These are phyloP conservation scores for Potamilus streckersoni DNA, from an alignment of 1,140 invertebrate genomes.

Conservation along the genomic window DNA sequence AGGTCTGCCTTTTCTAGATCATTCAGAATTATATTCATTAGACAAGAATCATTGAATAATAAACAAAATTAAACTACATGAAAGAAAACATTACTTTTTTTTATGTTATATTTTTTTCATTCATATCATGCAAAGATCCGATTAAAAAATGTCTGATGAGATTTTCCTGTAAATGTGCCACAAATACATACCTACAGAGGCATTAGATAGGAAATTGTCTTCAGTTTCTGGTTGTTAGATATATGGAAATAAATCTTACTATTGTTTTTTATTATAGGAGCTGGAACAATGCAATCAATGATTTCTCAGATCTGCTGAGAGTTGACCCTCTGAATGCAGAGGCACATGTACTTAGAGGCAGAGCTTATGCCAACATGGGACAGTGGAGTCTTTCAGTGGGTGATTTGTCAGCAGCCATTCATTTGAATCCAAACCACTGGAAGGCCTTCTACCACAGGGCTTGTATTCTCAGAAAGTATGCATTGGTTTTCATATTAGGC, in stretches of 20 bases:
- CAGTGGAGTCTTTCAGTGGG: slow-evolving; percentile 60
- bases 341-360: slow-evolving; percentile 59
- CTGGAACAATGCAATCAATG: slow-evolving; percentile 64
- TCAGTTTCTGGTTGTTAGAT: neutral
- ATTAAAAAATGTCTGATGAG: too few relatives aligned
- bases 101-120: too few relatives aligned
- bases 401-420: slow-evolving; percentile 63
- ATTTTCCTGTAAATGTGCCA: neutral
- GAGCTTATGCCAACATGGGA: slow-evolving; percentile 56
- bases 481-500: neutral
- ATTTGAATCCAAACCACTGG: slow-evolving; percentile 56
- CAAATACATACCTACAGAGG: neutral
- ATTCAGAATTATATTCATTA: too few relatives aligned
- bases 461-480: slow-evolving; percentile 59
- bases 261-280: slow-evolving; percentile 38
- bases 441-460: slow-evolving; percentile 58
- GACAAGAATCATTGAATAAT: too few relatives aligned
- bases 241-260: slow-evolving; percentile 1
- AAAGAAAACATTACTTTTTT: too few relatives aligned
- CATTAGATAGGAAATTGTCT: neutral
- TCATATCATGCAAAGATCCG: too few relatives aligned
- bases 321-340: slow-evolving; percentile 60
- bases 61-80: too few relatives aligned
- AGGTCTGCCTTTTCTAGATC: too few relatives aligned
- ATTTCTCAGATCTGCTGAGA: slow-evolving; percentile 63